Percentiles rank a stretch among this genome's conserved stretches.
Conservation (phyloP, 1,140 invertebrate genomes). For the Scaptomyza pallida region DNA sequence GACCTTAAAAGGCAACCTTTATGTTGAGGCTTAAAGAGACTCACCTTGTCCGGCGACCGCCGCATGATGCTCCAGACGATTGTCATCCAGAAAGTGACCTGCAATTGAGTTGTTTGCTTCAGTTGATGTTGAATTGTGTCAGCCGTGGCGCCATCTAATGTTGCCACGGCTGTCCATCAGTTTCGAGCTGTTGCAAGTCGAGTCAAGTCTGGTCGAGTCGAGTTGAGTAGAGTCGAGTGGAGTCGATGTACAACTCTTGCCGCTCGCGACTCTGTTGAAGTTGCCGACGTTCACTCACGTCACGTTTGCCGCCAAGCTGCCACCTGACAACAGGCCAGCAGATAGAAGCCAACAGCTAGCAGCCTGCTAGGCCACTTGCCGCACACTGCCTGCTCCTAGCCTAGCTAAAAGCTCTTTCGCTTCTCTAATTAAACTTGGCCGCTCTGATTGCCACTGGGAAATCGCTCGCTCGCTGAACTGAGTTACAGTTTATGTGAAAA, state of each 20-base stretch:
- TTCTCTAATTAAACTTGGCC: conserved; percentile 73
- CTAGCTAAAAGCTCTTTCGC: conserved; percentile 6
- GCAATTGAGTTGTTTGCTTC: conserved; percentile 78
- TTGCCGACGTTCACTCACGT: conserved; percentile 75
- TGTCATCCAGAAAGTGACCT: conserved; percentile 84
- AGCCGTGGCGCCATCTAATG: conserved; percentile 70
- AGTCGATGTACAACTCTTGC: conserved; percentile 25
- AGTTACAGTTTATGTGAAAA: conserved; percentile 72
- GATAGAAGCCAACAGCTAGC: conserved; percentile 12
- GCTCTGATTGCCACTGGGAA: conserved; percentile 78
- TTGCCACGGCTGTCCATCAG: conserved; percentile 72
- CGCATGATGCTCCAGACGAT: conserved; percentile 79
- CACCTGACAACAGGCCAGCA: conserved; percentile 22
- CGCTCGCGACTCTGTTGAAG: conserved; percentile 39
- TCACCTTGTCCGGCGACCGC: conserved; percentile 73
- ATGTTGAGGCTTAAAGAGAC: conserved; percentile 25
- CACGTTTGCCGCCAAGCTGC: conserved; percentile 45
- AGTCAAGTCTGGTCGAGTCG: conserved; percentile 11
- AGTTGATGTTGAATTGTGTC: conserved; percentile 60
- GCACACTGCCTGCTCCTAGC: background rate
- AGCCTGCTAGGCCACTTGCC: conserved; percentile 12
- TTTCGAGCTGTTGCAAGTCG: conserved; percentile 33
- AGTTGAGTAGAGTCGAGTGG: conserved; percentile 14
- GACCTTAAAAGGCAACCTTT: conserved; percentile 29
- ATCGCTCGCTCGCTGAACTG: conserved; percentile 46